Base-by-base conservation (phyloP, 2,888 invertebrate species). In the Lamellibrachia columna region DNA sequence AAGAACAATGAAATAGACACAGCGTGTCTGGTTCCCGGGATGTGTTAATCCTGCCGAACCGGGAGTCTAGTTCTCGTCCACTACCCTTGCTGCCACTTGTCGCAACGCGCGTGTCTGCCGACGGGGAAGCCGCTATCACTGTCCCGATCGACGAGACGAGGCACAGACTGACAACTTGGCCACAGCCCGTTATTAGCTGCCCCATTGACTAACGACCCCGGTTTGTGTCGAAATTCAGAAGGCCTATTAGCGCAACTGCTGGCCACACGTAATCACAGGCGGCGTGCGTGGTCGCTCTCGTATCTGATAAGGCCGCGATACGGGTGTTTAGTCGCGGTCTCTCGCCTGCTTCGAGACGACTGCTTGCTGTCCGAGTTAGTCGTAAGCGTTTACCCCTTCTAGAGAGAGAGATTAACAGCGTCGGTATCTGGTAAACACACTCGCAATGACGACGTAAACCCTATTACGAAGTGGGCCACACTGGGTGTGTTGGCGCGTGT, bases 221-320 rank as follows among this genome's bases (percentile, higher is more conserved):
- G 75, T 15, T 75, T 75, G 75, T 75, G 75, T 75, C 4, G 75
- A 75, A 15, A 75, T 11, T 22, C 75, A 75, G 75, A 75, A 75
- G 75, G 75, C 75, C 75, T 75, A 75, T 75, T 75, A 75, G 75
- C 75, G 75, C 75, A 75, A 75, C 75, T 75, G 22, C 75, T 75
- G 75, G 75, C 15, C 75, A 75, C 75, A 75, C 75, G 75, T 75
- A 75, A 75, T 75, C 75, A 75, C 22, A 75, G 75, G 22, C 75
- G n/a, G 75, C 75, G 75, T 75, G 75, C 22, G 3, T n/a, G n/a
- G 75, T 75, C 75, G 75, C 75, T 75, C 15, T 11, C 22, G 15
- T 75, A 75, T 75, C 75, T 75, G 75, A 75, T 75, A 75, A 75
- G 75, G 22, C 22, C 6, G 75, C 75, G 75, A 75, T 75, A 75